A percentile compares a stretch with the other conserved stretches of the same genome.
Evolutionary conservation across 1,140 invertebrate species (phyloP).

Genomic region (Agrypnia vestita): DNA sequence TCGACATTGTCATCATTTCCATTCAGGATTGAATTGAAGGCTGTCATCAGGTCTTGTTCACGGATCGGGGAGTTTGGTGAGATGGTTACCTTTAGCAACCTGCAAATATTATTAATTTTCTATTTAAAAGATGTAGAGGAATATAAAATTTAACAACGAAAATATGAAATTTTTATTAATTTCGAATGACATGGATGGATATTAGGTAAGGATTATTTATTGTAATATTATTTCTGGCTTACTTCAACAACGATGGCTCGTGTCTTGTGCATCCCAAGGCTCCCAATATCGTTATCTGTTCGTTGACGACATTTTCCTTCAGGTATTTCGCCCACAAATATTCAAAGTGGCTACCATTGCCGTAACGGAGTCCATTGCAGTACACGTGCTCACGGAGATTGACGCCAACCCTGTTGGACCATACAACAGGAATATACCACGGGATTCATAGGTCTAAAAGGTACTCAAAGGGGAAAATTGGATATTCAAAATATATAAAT

Average conservation of each 20-base stretch:
- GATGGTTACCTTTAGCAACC: slow-evolving; percentile 45
- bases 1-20: slow-evolving; percentile 51
- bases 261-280: slow-evolving; percentile 72
- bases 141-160: no score
- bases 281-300: slow-evolving; percentile 71
- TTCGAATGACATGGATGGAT: no score
- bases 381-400: slow-evolving; percentile 77
- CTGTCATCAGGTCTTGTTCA: slow-evolving; percentile 42
- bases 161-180: no score
- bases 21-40: slow-evolving; percentile 50
- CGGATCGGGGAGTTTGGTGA: slow-evolving; percentile 38
- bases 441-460: no score
- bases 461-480: no score
- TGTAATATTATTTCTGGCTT: neutral
- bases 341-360: slow-evolving; percentile 69
- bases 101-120: slow-evolving; percentile 4
- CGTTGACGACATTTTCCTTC: slow-evolving; percentile 68
- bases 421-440: no score
- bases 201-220: no score
- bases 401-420: slow-evolving; percentile 68
- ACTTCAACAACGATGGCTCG: neutral
- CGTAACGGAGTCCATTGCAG: slow-evolving; percentile 74
- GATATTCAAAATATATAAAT: no score
- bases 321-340: slow-evolving; percentile 72
- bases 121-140: no score